Evolutionary conservation across 1,140 invertebrate genomes (phyloP), one percentile per base, ranked within the genome.

Genomic region (Plectrocnemia conspersa): DNA sequence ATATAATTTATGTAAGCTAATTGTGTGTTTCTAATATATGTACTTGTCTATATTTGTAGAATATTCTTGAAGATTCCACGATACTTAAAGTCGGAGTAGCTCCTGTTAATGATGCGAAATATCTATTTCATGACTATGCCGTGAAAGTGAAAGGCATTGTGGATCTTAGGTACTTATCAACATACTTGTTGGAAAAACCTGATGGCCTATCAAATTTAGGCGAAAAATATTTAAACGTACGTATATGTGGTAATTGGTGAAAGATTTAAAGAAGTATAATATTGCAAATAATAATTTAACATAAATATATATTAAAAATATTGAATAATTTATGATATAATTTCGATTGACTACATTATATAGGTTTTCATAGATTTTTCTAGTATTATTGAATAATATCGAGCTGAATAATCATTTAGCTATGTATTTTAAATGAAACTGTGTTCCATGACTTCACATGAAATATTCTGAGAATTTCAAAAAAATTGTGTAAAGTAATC

Each of bases 51-150:
- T 45, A 42, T 19, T 52, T 46, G 15, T 24, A 56, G 53, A 35
- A 15, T 0, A 29, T 59, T 40, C 33, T 56, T 10, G 60, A 62
- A 54, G 54, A 61, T 45, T 15, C 46, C 1, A 33, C 52, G 18
- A 71, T 79, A 25, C 72, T 88, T 21, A 91, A 91, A 76, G 81
- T 90, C 10, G 89, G 89, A 11, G 84, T 91, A 5, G 83, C 78
- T 2, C 74, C 84, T 1, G 71, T 72, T 7, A 84, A 86, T 61
- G 87, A 91, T 75, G 83, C 81, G 1, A 78, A 74, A 45, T 85
- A 85, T 57, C 67, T 91, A 27, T 64, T 70, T 0, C 69, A 75
- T 35, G 86, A 90, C 65, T 88, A 86, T 66, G 74, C 77, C 2
- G 75, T 87, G 2, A 64, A 65, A 23, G 75, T 88, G 9, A 73